Base-by-base conservation (phyloP, 2,113 vertebrate species). In the Herpailurus yagouaroundi region DNA sequence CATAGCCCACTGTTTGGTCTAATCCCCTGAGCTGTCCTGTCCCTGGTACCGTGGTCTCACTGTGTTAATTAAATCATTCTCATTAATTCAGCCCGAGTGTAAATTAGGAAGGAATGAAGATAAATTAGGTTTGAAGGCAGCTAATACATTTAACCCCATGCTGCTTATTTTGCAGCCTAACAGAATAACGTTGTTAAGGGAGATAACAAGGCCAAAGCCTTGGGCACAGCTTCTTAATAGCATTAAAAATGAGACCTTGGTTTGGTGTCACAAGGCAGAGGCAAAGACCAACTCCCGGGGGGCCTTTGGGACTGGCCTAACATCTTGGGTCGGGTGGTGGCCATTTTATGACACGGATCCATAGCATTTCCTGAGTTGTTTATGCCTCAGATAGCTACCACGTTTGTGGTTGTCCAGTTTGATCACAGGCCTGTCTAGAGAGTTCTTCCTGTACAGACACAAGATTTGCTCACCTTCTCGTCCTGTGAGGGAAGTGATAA, bases 91-190 rank as follows among this genome's bases (percentile, higher is more conserved):
- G 98, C 98, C 98, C 0, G 63, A 98, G 98, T 98, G 96, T 98
- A 98, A 99, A 99, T 99, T 98, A 98, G 98, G 97, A 99, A 98
- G 89, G 94, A 98, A 99, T 98, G 97, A 98, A 99, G 98, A 98
- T 98, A 98, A 98, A 99, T 99, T 98, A 98, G 97, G 92, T 97
- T 94, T 96, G 98, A 98, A 95, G 95, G 92, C 94, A 98, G 95
- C 96, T 98, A 99, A 99, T 98, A 98, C 97, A 97, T 98, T 99
- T 99, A 98, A 99, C 98, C 98, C 95, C 98, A 97, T 97, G 97
- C 98, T 98, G 98, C 98, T 99, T 98, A 98, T 98, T 98, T 98
- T 98, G 98, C 95, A 98, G 98, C 80, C 97, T 97, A 98, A 98
- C 98, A 98, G 98, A 98, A 97, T 98, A 98, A 98, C 73, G 60